Base-by-base conservation (phyloP, 2,888 invertebrate genomes). In the Callinectes sapidus region DNA sequence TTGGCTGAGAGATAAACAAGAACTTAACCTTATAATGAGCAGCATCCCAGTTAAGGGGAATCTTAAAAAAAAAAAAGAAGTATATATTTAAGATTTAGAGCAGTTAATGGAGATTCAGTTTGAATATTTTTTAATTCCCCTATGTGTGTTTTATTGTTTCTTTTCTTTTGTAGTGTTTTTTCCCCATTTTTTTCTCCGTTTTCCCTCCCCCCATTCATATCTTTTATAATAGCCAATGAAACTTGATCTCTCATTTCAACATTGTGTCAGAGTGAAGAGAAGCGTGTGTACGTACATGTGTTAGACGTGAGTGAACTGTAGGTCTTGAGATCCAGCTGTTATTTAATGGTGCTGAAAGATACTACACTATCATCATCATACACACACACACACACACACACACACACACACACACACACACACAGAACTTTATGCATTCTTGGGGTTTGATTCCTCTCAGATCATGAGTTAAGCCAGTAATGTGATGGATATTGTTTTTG, bases 351-450 rank as follows among this genome's bases (percentile, higher is more conserved):
- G 81, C 81, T 81, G 81, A 81, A 81, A 81, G 87, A 87, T 48
- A 54, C 28, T 48, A 54, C 48, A 54, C 14, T 48, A n/a, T n/a
- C 54, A 54, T 48, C n/a, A n/a, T 10, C 54, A 8, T 13, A 54
- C 42, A 54, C 87, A 87, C 87, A 87, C 87, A 87, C 87, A 87
- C 87, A 87, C 81, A 35, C 81, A 35, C 81, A 81, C 81, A 81
- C 81, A 81, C 81, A 81, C 81, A 81, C 81, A 81, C 81, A 81
- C 81, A 81, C 35, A n/a, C 35, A 35, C 87, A 86, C 71, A 71
- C 71, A 71, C 71, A 28, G 28, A 71, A 28, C n/a, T 48, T 71
- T 32, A 81, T 81, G 81, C 81, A 81, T 81, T 81, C 35, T 3
- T 81, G 32, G 81, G 32, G 81, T 32, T 35, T 81, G 32, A 81